phyloP scores from a whole-genome alignment of 2,888 invertebrate species.

The Drosophila hamatofila region DNA sequence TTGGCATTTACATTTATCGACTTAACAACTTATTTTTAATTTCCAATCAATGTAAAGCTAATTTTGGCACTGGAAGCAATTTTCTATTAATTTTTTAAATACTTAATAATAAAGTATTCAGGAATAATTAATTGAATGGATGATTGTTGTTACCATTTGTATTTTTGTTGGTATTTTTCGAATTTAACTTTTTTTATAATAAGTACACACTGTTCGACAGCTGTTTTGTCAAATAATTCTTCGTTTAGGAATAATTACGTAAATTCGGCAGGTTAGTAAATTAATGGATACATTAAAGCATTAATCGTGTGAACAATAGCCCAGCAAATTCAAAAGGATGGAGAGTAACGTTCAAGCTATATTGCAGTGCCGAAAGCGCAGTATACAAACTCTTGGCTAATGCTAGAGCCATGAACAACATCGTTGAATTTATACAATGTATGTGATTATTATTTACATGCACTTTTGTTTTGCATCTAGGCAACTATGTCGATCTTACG shows the following conservation, averaged over 20 bases:
- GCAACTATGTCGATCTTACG: slow-evolving; percentile 80
- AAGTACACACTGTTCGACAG: slow-evolving; percentile 47
- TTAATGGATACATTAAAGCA: slow-evolving; percentile 24
- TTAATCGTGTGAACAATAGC: neutral
- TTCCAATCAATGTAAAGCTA: neutral
- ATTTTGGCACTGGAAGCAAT: neutral
- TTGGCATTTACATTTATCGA: neutral
- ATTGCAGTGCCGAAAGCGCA: neutral
- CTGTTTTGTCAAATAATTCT: slow-evolving; percentile 44
- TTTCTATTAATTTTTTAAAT: neutral
- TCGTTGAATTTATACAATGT: neutral
- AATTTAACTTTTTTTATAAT: neutral
- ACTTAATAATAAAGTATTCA: no score
- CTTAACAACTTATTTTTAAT: neutral
- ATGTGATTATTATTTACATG: slow-evolving; percentile 31
- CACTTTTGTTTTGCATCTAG: slow-evolving; percentile 21
- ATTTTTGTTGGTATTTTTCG: slow-evolving; percentile 9
- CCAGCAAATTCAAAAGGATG: neutral
- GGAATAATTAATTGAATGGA: no score
- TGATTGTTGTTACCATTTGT: neutral
- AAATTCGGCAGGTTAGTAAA: slow-evolving; percentile 77
- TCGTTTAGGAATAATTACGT: slow-evolving; percentile 69
- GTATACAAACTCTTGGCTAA: neutral
- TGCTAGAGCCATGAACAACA: neutral
- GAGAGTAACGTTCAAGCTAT: neutral